Evolutionary conservation across 2,797 vertebrate species (phyloP).

Genomic region (Chrosomus eos): DNA sequence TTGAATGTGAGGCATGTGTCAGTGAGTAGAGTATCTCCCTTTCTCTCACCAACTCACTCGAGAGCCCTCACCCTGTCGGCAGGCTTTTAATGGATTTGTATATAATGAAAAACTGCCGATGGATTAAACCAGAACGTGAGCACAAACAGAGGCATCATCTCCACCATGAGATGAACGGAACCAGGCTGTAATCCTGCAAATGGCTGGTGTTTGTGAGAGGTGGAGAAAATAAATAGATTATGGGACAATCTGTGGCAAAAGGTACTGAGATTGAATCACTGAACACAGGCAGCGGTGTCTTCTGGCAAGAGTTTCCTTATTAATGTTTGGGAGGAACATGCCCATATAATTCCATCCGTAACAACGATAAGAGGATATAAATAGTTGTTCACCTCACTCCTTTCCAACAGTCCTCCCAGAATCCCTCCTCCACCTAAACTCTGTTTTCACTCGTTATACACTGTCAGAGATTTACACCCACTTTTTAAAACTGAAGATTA

Average conservation of each 20-base stretch:
- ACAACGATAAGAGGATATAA: constrained; percentile 32
- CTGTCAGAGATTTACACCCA: not conserved
- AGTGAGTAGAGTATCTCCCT: constrained; percentile 3
- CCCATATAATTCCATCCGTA: constrained; percentile 15
- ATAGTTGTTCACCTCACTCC: constrained; percentile 26
- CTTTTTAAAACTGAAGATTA: not conserved
- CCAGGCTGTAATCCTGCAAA: constrained; percentile 22
- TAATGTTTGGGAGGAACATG: constrained; percentile 1
- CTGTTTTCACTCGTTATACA: not conserved
- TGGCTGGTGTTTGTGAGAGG: constrained; percentile 1
- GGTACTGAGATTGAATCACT: not conserved
- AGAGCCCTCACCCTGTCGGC: constrained; percentile 9
- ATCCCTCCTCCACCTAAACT: not conserved
- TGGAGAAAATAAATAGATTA: constrained; percentile 17
- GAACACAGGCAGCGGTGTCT: not conserved
- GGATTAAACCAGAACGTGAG: constrained; percentile 58
- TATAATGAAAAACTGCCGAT: constrained; percentile 51
- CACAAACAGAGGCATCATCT: constrained; percentile 28
- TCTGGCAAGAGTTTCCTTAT: constrained; percentile 25
- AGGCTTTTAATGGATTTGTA: constrained; percentile 56
- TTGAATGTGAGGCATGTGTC: constrained; percentile 14
- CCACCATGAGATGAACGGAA: not conserved
- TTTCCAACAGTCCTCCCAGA: constrained; percentile 14
- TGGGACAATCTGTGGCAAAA: not conserved
- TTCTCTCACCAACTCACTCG: not conserved